Evolutionary conservation across 2,113 vertebrate species (phyloP), one percentile per base, ranked within the genome.

Genomic region (Takifugu flavidus): DNA sequence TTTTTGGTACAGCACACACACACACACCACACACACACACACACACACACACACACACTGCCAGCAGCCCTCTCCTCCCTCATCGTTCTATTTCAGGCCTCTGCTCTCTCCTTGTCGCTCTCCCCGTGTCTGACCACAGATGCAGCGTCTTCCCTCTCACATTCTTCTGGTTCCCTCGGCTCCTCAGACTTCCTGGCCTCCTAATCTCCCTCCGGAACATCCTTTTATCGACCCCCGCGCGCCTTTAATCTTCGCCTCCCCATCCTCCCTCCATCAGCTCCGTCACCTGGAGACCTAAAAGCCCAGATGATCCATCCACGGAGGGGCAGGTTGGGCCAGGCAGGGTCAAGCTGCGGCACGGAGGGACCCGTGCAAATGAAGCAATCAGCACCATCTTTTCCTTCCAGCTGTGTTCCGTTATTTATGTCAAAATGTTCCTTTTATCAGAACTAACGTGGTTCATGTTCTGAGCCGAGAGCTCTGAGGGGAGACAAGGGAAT

Each of bases 21-120:
- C 80, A 86, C 78, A 82, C 79, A 74, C 61, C 61, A 46, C 28
- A 67, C 61, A 72, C 51, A 47, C 71, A 68, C 80, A 86, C 78
- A 83, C 79, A 74, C 62, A 50, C 26, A 67, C 71, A 68, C 80
- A 86, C 78, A 83, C 77, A 74, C 62, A 50, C 28, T 62, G 61
- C 72, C 47, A 49, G 65, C 57, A 49, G 66, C 68, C 52, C 62
- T 64, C 55, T 59, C 65, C 63, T 59, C 43, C 50, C 64, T 56
- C 50, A 45, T 53, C 52, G 67, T 76, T 77, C 72, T 75, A 75
- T 79, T 77, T 65, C 59, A 56, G 73, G 60, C 56, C 31, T 5
- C 49, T 0, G 28, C 14, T 62, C 60, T 62, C 12, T 64, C 20
- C 45, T 34, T 10, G 3, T 59, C 60, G 64, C 64, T 67, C 49